These are phyloP conservation scores for Nomada lathburiana DNA, from an alignment of 2,888 invertebrate species.

Conservation along the genomic window DNA sequence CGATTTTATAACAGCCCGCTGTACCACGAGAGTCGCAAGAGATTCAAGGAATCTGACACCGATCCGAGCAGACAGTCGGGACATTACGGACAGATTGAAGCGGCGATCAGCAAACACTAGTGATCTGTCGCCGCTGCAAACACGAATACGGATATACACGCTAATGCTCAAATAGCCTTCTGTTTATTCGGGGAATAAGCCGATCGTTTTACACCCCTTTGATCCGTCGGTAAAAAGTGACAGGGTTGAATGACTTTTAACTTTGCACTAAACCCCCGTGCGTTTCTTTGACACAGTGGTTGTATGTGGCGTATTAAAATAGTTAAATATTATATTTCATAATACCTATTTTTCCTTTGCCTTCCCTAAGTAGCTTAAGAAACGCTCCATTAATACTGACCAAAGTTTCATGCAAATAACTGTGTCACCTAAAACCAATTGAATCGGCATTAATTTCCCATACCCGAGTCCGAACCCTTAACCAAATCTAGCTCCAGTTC, in stretches of 20 bases:
- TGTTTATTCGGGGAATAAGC: conserved; percentile 65
- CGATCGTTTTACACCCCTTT: conserved; percentile 54
- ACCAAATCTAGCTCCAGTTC: neutral
- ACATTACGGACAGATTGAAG: neutral
- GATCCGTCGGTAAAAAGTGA: conserved; percentile 35
- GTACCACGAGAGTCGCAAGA: neutral
- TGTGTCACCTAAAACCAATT: too few species aligned
- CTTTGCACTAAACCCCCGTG: neutral
- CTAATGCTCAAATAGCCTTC: conserved; percentile 68
- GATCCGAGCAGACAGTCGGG: neutral
- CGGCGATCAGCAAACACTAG: conserved; percentile 40
- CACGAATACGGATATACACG: conserved; percentile 61
- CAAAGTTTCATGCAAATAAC: neutral
- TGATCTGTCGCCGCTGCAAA: conserved; percentile 48
- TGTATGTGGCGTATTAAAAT: too few species aligned
- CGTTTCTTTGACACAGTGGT: too few species aligned
- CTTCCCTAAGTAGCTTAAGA: too few species aligned
- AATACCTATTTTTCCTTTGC: too few species aligned
- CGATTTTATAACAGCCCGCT: conserved; percentile 56
- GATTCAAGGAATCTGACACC: conserved; percentile 19
- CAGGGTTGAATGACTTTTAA: neutral
- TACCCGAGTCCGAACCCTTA: neutral
- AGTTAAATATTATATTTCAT: too few species aligned
- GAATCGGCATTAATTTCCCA: too few species aligned
- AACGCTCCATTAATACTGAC: neutral